Evolutionary conservation across 1,140 invertebrate genomes (phyloP).

Genomic region (Polypedilum pembai): DNA sequence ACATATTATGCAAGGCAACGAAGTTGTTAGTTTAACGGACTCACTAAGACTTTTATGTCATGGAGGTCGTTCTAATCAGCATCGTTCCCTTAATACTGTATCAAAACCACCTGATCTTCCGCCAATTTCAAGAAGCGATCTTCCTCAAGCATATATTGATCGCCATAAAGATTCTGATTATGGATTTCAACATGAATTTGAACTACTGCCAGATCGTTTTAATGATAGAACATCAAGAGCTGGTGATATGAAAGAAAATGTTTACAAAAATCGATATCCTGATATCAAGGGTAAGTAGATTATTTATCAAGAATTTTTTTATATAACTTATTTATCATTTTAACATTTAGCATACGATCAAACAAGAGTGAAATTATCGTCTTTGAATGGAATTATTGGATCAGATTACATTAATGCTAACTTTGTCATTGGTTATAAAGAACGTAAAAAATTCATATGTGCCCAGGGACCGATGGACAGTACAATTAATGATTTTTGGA

Average conservation of each 20-base stretch:
- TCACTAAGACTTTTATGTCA: constrained; percentile 53
- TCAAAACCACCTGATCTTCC: constrained; percentile 69
- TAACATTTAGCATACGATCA: constrained; percentile 68
- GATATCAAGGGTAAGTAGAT: constrained; percentile 58
- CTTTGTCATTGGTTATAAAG: constrained; percentile 83
- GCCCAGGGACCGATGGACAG: constrained; percentile 68
- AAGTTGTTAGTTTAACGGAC: constrained; percentile 62
- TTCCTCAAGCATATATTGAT: constrained; percentile 66
- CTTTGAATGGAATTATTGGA: constrained; percentile 65
- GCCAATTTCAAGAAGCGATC: constrained; percentile 62
- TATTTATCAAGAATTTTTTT: too few relatives aligned
- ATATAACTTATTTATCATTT: too few relatives aligned
- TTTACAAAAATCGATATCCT: constrained; percentile 78
- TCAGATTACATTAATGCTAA: constrained; percentile 93
- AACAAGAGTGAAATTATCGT: constrained; percentile 71
- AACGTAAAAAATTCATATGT: constrained; percentile 89
- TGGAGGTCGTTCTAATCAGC: constrained; percentile 39
- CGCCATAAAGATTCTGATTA: constrained; percentile 78
- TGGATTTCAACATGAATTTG: constrained; percentile 82
- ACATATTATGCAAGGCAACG: constrained; percentile 64
- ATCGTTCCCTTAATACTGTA: constrained; percentile 42
- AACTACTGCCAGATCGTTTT: constrained; percentile 76
- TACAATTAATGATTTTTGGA: constrained; percentile 92
- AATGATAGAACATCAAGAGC: constrained; percentile 77
- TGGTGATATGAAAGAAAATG: constrained; percentile 80